A percentile compares a stretch with the other conserved stretches of the same genome.
These are phyloP conservation scores for Rhea pennata DNA, from an alignment of 2,113 vertebrate species.

Conservation along the genomic window DNA sequence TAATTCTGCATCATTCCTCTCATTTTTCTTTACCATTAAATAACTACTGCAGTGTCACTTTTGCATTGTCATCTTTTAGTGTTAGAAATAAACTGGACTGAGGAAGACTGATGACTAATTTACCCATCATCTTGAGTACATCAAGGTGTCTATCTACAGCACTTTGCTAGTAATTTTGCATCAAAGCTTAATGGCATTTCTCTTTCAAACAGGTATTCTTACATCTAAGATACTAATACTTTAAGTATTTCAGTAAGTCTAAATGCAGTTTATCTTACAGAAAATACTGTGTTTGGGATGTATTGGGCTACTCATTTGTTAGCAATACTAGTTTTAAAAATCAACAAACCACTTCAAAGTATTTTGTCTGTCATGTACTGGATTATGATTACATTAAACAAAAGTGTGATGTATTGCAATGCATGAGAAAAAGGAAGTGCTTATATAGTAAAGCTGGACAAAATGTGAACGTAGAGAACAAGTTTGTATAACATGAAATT, in stretches of 20 bases:
- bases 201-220: not conserved
- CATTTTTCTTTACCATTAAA: not conserved
- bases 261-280: not conserved
- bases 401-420: not conserved
- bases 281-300: not conserved
- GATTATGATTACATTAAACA: not conserved
- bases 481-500: constrained; percentile 5
- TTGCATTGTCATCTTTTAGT: not conserved
- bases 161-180: not conserved
- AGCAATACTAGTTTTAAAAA: not conserved
- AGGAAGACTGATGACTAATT: not conserved
- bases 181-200: not conserved
- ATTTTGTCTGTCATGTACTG: not conserved
- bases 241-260: not conserved
- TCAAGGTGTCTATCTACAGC: not conserved
- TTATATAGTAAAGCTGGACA: not conserved
- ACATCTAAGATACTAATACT: not conserved
- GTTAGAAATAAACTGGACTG: not conserved
- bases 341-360: not conserved
- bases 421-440: not conserved
- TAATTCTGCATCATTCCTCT: not conserved
- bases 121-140: not conserved
- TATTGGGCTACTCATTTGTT: not conserved
- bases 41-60: not conserved
- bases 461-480: constrained; percentile 4